Conservation (phyloP, 2,888 invertebrate genomes). For the Drosophila quinaria region DNA sequence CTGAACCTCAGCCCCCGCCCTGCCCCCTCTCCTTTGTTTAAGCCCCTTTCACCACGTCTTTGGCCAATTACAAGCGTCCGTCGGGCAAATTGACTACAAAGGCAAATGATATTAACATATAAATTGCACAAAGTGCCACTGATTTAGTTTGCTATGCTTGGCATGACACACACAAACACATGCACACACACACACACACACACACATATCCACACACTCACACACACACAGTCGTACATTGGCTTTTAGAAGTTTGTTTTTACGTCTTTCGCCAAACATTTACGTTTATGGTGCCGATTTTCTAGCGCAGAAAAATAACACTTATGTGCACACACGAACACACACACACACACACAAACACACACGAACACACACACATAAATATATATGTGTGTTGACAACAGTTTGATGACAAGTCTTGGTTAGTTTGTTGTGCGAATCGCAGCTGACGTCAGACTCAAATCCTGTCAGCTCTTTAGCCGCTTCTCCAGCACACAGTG, state of each 20-base stretch:
- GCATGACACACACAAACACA: conserved; percentile 19
- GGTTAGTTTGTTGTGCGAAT: conserved; percentile 39
- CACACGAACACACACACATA: conserved; percentile 7
- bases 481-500: background rate
- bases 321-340: conserved; percentile 62
- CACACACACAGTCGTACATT: conserved; percentile 1
- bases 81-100: conserved; percentile 67
- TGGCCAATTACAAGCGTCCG: conserved; percentile 62
- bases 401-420: conserved; percentile 46
- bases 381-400: conserved; percentile 22
- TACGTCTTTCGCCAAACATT: conserved; percentile 74
- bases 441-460: conserved; percentile 56
- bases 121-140: conserved; percentile 80
- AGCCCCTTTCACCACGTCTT: conserved; percentile 6
- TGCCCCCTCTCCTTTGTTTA: background rate
- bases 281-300: conserved; percentile 82
- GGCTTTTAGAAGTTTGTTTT: conserved; percentile 67
- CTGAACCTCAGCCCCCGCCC: background rate
- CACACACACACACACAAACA: conserved; percentile 28
- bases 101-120: conserved; percentile 80
- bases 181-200: background rate
- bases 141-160: conserved; percentile 70
- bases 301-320: conserved; percentile 83
- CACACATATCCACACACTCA: background rate
- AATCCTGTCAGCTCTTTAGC: background rate